phyloP scores from a whole-genome alignment of 2,888 invertebrate genomes.

The Ormyrus pomaceus region DNA sequence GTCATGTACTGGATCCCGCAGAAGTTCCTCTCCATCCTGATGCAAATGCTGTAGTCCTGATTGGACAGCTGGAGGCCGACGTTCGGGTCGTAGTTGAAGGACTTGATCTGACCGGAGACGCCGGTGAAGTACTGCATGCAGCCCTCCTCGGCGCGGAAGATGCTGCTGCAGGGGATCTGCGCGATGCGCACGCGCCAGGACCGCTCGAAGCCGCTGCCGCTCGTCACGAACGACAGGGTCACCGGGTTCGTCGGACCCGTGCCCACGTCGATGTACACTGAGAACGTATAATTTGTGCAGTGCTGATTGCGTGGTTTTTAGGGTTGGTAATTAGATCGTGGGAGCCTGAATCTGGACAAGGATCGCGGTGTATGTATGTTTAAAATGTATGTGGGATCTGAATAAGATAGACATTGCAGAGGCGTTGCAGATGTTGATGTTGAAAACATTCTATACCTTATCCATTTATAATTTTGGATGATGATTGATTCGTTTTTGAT shows the following conservation, averaged over 20 bases:
- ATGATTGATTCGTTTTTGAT: too few species aligned
- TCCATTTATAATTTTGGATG: too few species aligned
- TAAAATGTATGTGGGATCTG: too few species aligned
- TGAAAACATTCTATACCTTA: too few species aligned
- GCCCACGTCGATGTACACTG: constrained; percentile 92
- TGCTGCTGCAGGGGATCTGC: constrained; percentile 87
- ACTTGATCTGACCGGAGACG: constrained; percentile 87
- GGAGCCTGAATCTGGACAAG: too few species aligned
- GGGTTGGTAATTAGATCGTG: too few species aligned
- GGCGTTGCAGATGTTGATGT: too few species aligned
- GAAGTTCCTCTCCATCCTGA: constrained; percentile 90
- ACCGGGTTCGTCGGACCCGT: constrained; percentile 86
- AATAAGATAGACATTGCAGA: too few species aligned
- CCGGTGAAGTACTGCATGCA: constrained; percentile 89
- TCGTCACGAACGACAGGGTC: constrained; percentile 88
- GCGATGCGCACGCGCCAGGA: constrained; percentile 89
- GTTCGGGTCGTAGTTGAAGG: constrained; percentile 89
- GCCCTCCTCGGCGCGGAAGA: constrained; percentile 84
- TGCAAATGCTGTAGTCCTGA: constrained; percentile 92
- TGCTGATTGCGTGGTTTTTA: too few species aligned
- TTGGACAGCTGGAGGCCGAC: constrained; percentile 89
- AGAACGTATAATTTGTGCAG: not conserved
- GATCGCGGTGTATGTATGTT: too few species aligned
- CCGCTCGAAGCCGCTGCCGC: constrained; percentile 84
- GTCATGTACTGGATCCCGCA: constrained; percentile 90